Conservation (phyloP, 1,140 invertebrate species). For the Microvelia longipes region DNA sequence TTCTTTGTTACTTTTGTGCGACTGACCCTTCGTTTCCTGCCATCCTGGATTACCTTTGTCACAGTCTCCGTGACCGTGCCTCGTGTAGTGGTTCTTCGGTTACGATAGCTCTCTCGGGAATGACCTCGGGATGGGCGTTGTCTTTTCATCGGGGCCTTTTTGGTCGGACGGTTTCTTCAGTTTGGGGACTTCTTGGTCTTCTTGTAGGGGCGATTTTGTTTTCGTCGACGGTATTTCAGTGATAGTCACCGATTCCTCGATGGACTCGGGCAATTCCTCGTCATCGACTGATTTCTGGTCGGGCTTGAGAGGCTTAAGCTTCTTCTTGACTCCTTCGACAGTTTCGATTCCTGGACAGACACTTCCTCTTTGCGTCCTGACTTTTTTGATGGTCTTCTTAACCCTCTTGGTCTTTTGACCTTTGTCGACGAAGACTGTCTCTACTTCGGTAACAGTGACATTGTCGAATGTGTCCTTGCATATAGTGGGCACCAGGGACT, state of each 20-base stretch:
- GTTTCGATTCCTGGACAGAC: constrained; percentile 16
- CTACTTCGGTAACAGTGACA: constrained; percentile 19
- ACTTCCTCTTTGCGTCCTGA: constrained; percentile 18
- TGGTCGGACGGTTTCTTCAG: constrained; percentile 13
- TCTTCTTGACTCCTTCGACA: constrained; percentile 11
- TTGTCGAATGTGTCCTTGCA: no score
- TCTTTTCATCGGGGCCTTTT: constrained; percentile 7
- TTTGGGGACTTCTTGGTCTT: constrained; percentile 11
- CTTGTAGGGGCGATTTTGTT: neutral
- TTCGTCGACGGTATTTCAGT: constrained; percentile 24
- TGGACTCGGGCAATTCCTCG: constrained; percentile 11
- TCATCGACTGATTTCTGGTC: constrained; percentile 5
- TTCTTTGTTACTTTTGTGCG: constrained; percentile 26
- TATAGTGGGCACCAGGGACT: no score
- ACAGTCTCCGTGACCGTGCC: constrained; percentile 18
- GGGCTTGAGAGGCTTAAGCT: constrained; percentile 8
- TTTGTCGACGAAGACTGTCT: constrained; percentile 18
- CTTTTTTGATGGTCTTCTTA: no score
- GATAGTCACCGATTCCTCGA: constrained; percentile 17
- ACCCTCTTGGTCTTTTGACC: constrained; percentile 25
- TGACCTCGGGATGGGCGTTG: constrained; percentile 14
- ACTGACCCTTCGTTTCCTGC: constrained; percentile 23
- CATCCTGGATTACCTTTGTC: constrained; percentile 16
- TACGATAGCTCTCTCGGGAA: constrained; percentile 7
- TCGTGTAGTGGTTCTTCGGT: constrained; percentile 10